Percentiles rank a stretch among this genome's conserved stretches.
phyloP scores from a whole-genome alignment of 1,140 invertebrate genomes.

The Sinella curviseta region DNA sequence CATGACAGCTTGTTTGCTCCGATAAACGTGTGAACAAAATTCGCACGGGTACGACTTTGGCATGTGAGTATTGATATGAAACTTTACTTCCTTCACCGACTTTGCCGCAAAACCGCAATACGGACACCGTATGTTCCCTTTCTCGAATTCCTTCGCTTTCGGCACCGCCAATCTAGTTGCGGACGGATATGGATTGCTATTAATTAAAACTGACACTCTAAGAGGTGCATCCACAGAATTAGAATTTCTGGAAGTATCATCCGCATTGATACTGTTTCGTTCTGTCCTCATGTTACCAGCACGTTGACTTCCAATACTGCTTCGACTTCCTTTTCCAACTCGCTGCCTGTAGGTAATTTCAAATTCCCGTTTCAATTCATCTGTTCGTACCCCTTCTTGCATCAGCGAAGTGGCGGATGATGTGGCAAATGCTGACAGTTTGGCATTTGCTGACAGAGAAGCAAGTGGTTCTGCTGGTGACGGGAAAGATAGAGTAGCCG shows the following conservation, averaged over 20 bases:
- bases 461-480: too few species aligned
- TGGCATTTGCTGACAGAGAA: too few species aligned
- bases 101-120: background rate
- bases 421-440: too few species aligned
- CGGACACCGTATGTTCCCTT: background rate
- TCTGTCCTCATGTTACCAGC: too few species aligned
- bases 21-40: background rate
- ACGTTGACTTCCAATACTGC: background rate
- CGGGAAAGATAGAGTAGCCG: too few species aligned
- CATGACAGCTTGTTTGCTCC: background rate
- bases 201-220: background rate
- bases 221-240: background rate
- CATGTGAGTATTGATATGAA: slow-evolving; percentile 4
- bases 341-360: background rate
- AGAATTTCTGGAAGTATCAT: background rate
- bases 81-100: background rate
- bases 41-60: background rate
- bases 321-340: background rate
- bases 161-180: background rate
- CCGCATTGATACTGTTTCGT: background rate
- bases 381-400: background rate
- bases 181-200: background rate
- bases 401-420: too few species aligned
- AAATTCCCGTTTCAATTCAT: background rate
- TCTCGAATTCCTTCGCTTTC: background rate